Evolutionary conservation across 2,797 vertebrate genomes (phyloP), one percentile per base, ranked within the genome.

Genomic region (Danio albolineatus): DNA sequence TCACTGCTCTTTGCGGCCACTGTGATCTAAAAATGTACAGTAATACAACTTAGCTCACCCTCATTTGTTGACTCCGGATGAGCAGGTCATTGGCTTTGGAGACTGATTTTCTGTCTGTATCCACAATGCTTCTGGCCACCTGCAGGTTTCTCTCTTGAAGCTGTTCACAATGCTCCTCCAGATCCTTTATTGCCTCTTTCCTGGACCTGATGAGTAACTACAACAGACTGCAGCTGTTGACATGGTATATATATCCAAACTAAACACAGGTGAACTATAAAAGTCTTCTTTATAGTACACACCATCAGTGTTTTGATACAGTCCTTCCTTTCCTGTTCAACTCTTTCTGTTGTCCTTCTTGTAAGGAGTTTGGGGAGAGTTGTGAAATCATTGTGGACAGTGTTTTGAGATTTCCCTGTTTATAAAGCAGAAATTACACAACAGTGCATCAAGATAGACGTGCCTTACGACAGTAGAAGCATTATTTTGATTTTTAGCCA

Each of bases 181-280:
- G 69, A 51, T 92, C 86, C 38, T 85, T 79, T 0, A 92, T 56
- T 12, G 87, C 51, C 2, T 36, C 65, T 66, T 8, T 86, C 83
- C 84, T 85, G 60, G 81, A 69, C 17, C 60, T 80, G 16, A 87
- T 76, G 81, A 92, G 78, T 19, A 71, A 9, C 93, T 94, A 57
- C 60, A 80, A 61, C 61, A 46, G 59, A 85, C 16, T 46, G 19
- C 56, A 46, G 16, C 16, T n/a, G 39, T 19, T 13, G 13, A 28
- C n/a, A 36, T 56, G 7, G 36, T 10, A 19, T 48, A 69, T 65
- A 69, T 38, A 53, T n/a, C 7, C 51, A 10, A 21, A 10, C 12
- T 44, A 28, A 36, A 49, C 13, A 56, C 6, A 72, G 54, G 57
- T 16, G 56, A 62, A 57, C 12, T 39, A 36, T 59, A 19, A 39